Base-by-base conservation (phyloP, 2,888 invertebrate genomes). In the Proisotoma minuta region DNA sequence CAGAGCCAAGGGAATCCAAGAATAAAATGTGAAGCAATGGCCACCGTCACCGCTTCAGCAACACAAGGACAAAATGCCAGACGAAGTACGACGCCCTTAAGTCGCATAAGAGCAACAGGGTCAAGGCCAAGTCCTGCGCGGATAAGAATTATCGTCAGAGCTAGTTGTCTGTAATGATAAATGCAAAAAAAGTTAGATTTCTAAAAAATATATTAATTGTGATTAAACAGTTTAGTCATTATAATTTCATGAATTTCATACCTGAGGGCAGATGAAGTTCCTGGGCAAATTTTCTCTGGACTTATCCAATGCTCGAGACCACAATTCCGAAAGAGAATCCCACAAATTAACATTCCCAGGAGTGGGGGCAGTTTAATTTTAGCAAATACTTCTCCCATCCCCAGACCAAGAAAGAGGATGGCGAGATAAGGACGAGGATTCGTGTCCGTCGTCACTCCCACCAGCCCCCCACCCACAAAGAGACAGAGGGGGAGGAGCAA, bases 271-370 rank as follows among this genome's bases (percentile, higher is more conserved):
- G 69, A 63, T 20, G 69, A 63, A n/a, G 65, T 56, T 4, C 56
- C 22, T 1, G 60, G 47, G 8, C 40, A 28, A 1, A 69, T 10
- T 27, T 57, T n/a, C n/a, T n/a, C n/a, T n/a, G n/a, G n/a, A n/a
- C n/a, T n/a, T n/a, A n/a, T n/a, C 59, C 62, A 34, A 66, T 39
- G 15, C 52, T 48, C 1, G 69, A 64, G 10, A 66, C 60, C 34
- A 34, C 34, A 15, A 58, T 69, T 69, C 76, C 83, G 85, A 73
- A 87, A 83, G 47, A 89, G 74, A 57, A 91, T 83, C 72, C 92
- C 92, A 47, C 88, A 87, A 72, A 89, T 79, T 23, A 93, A 83
- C 92, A 93, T 92, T 58, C 92, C 92, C 73, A 91, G 87, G n/a
- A 92, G 82, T 1, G 89, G 86, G 1, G 92, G 92, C 63, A 92